Conservation (phyloP, 2,888 invertebrate species). For the Pocota personata region DNA sequence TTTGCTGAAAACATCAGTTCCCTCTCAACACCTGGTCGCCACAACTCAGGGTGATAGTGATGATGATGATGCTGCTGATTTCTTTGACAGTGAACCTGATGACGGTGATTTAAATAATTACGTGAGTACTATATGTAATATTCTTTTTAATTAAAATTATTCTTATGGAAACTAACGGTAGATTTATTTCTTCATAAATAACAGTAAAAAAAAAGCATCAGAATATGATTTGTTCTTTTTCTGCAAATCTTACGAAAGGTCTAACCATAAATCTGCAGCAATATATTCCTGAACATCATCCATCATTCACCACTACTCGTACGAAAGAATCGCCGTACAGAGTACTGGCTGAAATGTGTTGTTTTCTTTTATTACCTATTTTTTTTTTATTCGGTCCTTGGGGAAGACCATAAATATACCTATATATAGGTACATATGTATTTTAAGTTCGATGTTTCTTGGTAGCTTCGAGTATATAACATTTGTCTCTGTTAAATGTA, state of each 20-base stretch:
- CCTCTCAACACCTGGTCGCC: constrained; percentile 48
- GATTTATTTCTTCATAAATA: neutral
- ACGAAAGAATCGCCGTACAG: neutral
- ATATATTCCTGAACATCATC: neutral
- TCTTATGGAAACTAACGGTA: neutral
- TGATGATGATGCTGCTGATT: neutral
- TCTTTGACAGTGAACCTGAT: neutral
- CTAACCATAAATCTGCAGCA: neutral
- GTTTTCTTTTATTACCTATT: neutral
- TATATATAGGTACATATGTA: no score
- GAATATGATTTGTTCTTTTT: neutral
- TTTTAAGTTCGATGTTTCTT: neutral
- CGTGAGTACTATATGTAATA: constrained; percentile 37
- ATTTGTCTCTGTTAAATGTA: neutral
- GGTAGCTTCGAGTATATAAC: neutral
- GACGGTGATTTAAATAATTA: constrained; percentile 12
- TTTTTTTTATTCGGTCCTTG: neutral
- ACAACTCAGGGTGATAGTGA: constrained; percentile 2
- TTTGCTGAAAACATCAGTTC: constrained; percentile 47
- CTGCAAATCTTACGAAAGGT: neutral
- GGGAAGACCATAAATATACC: neutral
- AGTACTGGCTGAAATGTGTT: neutral
- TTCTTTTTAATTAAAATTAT: neutral
- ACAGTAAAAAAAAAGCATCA: neutral
- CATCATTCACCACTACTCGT: neutral